Evolutionary conservation across 2,888 invertebrate species (phyloP), one percentile per base, ranked within the genome.

Genomic region (Dusona sp.): DNA sequence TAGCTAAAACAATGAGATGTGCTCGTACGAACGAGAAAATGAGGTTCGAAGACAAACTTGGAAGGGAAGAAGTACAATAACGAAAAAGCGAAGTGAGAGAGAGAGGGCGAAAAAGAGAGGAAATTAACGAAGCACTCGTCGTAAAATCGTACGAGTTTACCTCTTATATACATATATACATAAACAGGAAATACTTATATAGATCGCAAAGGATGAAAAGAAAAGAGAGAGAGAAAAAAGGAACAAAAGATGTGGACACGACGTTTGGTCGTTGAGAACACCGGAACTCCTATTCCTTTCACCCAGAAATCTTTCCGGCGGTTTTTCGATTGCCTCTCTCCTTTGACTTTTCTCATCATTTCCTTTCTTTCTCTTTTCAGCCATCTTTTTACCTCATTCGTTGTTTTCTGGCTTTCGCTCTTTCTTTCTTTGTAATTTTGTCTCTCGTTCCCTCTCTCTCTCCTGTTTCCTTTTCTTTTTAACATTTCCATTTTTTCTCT

Each of bases 321-420:
- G 29, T 65, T 79, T 81, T 70, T 38, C 84, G 70, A 85, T 83
- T 85, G 82, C 83, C 77, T 79, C 54, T 61, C 81, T 74, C 70
- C 81, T 86, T 84, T 81, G 87, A 82, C 80, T 86, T 70, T 77
- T 64, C 16, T 74, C 83, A 77, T 67, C 73, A 74, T 87, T 79
- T 83, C 81, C 85, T 64, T 57, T 77, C 33, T 25, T n/a, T 48
- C 33, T 68, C 36, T 81, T 42, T 42, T 36, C 16, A 6, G 2
- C 67, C 16, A 75, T 77, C 70, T 68, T 67, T 65, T 83, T 77
- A 73, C 74, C 80, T 67, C 64, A 74, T 42, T 25, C 54, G n/a
- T 19, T 22, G n/a, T 54, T 16, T 36, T 72, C 61, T 45, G 7
- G 19, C 57, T 7, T 33, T 57, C n/a, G 57, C 57, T 19, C 9